Evolutionary conservation across 1,140 invertebrate genomes (phyloP).

Genomic region (Caenorhabditis tropicalis): DNA sequence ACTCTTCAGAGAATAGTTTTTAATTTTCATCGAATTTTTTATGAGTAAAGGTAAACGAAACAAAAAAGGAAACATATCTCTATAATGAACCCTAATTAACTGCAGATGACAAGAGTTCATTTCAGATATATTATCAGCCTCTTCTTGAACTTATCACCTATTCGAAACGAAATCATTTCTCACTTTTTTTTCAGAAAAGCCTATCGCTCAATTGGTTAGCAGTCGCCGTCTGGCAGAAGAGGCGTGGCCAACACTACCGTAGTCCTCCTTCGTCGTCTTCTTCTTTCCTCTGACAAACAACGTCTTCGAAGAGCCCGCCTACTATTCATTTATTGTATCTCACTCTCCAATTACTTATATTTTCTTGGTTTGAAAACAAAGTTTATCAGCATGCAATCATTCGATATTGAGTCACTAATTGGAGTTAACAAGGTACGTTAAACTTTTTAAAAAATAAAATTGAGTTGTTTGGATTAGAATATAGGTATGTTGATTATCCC

Average conservation of each 20-base stretch:
- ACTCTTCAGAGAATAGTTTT: too few relatives aligned
- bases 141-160: neutral
- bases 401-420: conserved; percentile 30
- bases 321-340: neutral
- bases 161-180: neutral
- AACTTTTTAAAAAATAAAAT: neutral
- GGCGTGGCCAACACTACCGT: neutral
- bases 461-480: too few relatives aligned
- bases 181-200: neutral
- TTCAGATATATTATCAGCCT: neutral
- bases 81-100: too few relatives aligned
- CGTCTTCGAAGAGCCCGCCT: neutral
- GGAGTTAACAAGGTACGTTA: conserved; percentile 5
- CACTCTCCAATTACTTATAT: neutral
- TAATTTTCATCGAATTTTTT: too few relatives aligned
- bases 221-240: neutral
- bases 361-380: neutral
- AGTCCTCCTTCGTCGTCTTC: neutral
- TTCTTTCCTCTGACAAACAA: neutral
- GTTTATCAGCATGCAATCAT: neutral
- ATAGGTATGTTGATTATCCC: too few relatives aligned
- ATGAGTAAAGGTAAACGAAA: too few relatives aligned
- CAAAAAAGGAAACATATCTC: too few relatives aligned
- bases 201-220: neutral
- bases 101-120: too few relatives aligned